phyloP scores from a whole-genome alignment of 2,797 vertebrate genomes.

The Sparidentex hasta region DNA sequence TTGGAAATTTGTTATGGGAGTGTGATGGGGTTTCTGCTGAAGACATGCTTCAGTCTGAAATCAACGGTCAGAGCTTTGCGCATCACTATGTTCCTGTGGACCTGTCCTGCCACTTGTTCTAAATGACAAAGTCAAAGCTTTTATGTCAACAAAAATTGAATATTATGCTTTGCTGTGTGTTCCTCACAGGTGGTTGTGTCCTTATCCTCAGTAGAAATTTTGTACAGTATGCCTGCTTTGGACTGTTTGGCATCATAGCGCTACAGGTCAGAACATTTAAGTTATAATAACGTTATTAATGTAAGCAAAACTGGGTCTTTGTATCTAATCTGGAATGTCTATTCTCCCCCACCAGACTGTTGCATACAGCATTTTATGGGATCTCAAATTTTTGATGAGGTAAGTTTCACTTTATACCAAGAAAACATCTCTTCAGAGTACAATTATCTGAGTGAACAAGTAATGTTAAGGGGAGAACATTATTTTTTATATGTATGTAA shows the following conservation, averaged over 20 bases:
- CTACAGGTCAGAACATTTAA: conserved; percentile 90
- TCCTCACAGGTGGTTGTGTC: conserved; percentile 92
- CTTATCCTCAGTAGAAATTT: conserved; percentile 98
- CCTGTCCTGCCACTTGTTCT: background rate
- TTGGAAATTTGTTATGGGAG: background rate
- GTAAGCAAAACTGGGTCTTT: background rate
- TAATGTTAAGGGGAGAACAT: too few species aligned
- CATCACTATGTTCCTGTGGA: background rate
- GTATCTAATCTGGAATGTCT: conserved; percentile 39
- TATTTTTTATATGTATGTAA: too few species aligned
- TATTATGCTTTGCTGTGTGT: conserved; percentile 18
- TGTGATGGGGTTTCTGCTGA: background rate
- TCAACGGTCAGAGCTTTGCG: background rate
- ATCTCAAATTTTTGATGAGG: conserved; percentile 99
- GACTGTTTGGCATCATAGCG: conserved; percentile 97
- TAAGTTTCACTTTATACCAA: conserved; percentile 73
- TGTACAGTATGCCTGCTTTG: conserved; percentile 98
- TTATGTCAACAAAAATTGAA: background rate
- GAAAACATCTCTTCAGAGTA: background rate
- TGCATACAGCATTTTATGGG: conserved; percentile 99
- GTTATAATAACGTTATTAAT: background rate
- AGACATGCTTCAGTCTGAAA: background rate
- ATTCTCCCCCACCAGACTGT: conserved; percentile 88
- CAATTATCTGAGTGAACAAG: background rate
- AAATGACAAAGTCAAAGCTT: background rate